Base-by-base conservation (phyloP, 2,888 invertebrate genomes). In the Netelia fuscicornis region DNA sequence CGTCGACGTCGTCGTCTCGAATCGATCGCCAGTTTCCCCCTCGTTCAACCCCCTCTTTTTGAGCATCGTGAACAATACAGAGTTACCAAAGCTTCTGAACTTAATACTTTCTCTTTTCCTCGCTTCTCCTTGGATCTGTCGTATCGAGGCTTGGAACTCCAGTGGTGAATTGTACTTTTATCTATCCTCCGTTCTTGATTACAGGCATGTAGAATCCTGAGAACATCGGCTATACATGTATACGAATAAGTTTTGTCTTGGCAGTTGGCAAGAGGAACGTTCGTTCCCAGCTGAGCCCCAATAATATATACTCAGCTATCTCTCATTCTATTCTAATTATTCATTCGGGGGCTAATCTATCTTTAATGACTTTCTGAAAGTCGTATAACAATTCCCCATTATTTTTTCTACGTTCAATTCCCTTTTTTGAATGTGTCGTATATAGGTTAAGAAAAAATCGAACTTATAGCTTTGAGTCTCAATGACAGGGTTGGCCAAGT, bases 1-100 rank as follows among this genome's bases (percentile, higher is more conserved):
- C 64, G 70, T 58, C 54, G 30, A 25, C 58, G 71, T 71, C 37
- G 84, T 79, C 84, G 81, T 82, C 84, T 83, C 76, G 62, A 86
- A 87, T 87, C 87, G 87, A 87, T 87, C 84, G 81, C 17, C 8
- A 23, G 42, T 76, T 58, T 48, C 10, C 48, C 48, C 48, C 48
- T 52, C 60, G 17, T 23, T 42, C 48, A 5, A 37, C 37, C 11
- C 48, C 48, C 52, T 52, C 44, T 52, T 13, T 6, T 56, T 25
- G 42, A 64, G n/a, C 80, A 25, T 75, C 81, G 72, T 81, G 79
- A 86, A 87, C 83, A 87, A 87, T 86, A 81, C 83, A 86, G 75
- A 67, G 71, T 81, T 58, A 72, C 76, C 76, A 70, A 48, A 56
- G 17, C 56, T 44, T 37, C 72, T 74, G 65, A 76, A 75, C 72